These are phyloP conservation scores for Sarcophaga peregrina DNA, from an alignment of 1,140 invertebrate genomes.

Conservation along the genomic window DNA sequence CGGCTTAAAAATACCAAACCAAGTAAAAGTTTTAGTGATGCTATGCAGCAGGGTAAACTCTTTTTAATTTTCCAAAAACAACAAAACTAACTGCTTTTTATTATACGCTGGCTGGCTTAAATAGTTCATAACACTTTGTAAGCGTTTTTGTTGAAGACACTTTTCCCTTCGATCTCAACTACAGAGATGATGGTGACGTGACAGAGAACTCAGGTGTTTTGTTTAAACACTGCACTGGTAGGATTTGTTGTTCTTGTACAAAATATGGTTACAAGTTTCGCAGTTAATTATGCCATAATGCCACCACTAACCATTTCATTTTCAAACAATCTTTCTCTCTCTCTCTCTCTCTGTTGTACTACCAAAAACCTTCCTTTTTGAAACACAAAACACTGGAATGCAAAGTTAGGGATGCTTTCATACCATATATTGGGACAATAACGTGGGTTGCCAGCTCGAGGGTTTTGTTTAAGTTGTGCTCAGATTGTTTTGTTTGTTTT, in stretches of 20 bases:
- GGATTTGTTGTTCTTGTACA: conserved; percentile 27
- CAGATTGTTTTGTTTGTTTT: background rate
- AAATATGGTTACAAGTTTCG: conserved; percentile 33
- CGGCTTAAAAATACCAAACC: too few species aligned
- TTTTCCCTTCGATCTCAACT: background rate
- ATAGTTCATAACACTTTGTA: background rate
- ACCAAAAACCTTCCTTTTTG: background rate
- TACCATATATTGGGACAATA: too few species aligned
- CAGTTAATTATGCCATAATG: conserved; percentile 35
- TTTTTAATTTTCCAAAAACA: too few species aligned
- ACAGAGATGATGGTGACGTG: background rate
- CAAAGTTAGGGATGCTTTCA: background rate
- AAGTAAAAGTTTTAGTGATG: too few species aligned
- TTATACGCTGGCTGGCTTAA: background rate
- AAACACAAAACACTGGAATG: background rate
- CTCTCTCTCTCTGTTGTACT: background rate
- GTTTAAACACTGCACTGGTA: conserved; percentile 21
- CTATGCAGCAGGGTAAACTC: too few species aligned
- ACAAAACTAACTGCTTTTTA: background rate
- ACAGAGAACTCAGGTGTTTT: conserved; percentile 25
- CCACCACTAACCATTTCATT: conserved; percentile 19
- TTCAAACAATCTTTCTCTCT: background rate
- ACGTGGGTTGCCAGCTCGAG: conserved; percentile 11
- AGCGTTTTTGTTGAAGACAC: background rate
- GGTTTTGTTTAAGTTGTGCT: background rate